Conservation (phyloP, 2,888 invertebrate genomes). For the Aleiodes testaceus region DNA sequence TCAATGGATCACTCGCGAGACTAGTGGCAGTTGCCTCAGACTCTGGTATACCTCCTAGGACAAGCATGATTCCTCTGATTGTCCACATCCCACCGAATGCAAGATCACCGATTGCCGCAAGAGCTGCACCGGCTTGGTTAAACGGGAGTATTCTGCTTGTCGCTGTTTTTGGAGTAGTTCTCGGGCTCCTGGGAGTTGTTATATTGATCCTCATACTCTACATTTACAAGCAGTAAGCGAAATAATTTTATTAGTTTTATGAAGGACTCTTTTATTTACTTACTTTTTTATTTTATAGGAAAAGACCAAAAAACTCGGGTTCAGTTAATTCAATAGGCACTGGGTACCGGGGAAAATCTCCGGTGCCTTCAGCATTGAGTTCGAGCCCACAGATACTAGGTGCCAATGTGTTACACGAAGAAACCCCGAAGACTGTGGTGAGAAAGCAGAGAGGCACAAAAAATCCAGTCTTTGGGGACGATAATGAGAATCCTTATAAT, state of each 20-base stretch:
- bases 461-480: conserved; percentile 72
- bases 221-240: conserved; percentile 82
- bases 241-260: not conserved
- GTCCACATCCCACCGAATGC: conserved; percentile 71
- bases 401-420: conserved; percentile 73
- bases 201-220: conserved; percentile 84
- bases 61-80: conserved; percentile 73
- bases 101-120: conserved; percentile 68
- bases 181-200: conserved; percentile 83
- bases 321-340: conserved; percentile 69
- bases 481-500: conserved; percentile 71
- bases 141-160: conserved; percentile 75
- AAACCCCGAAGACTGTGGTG: conserved; percentile 69
- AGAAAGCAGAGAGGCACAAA: conserved; percentile 73
- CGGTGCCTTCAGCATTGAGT: conserved; percentile 66
- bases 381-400: conserved; percentile 75
- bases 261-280: not conserved
- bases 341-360: conserved; percentile 68
- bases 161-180: conserved; percentile 81
- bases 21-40: conserved; percentile 89
- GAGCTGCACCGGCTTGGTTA: conserved; percentile 73
- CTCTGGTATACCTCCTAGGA: conserved; percentile 86
- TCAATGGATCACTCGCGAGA: conserved; percentile 78
- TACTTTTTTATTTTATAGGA: conserved; percentile 58
- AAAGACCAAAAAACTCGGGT: conserved; percentile 65